phyloP scores from a whole-genome alignment of 2,797 vertebrate genomes.

The Mallotus villosus region DNA sequence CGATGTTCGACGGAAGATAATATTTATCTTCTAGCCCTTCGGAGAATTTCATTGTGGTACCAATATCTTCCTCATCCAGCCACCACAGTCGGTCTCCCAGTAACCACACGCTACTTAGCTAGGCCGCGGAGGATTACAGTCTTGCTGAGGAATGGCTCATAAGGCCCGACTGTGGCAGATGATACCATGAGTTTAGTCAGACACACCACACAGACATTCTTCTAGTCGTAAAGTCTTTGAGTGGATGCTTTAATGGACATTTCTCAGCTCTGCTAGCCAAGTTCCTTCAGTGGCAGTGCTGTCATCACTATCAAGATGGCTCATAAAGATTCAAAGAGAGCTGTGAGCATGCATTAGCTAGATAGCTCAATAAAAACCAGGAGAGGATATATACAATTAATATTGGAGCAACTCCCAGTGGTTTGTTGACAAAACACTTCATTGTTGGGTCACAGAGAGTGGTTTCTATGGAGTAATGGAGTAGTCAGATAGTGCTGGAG shows the following conservation, averaged over 20 bases:
- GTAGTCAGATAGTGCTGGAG: constrained; percentile 53
- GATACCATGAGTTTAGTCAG: constrained; percentile 11
- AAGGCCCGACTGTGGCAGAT: constrained; percentile 7
- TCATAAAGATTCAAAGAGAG: constrained; percentile 4
- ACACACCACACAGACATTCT: constrained; percentile 6
- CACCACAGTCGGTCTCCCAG: constrained; percentile 12
- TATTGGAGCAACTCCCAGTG: constrained; percentile 17
- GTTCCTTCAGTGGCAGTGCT: constrained; percentile 5
- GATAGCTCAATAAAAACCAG: constrained; percentile 6
- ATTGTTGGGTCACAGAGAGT: constrained; percentile 35
- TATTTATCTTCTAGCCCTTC: constrained; percentile 13
- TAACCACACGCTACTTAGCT: constrained; percentile 22
- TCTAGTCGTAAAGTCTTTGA: constrained; percentile 8
- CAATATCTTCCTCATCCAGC: constrained; percentile 22
- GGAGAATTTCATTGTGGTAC: constrained; percentile 12
- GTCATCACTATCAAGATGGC: not conserved
- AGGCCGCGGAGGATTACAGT: constrained; percentile 30
- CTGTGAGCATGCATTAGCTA: constrained; percentile 13
- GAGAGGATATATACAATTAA: constrained; percentile 19
- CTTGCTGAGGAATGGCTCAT: constrained; percentile 23
- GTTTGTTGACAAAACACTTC: constrained; percentile 50
- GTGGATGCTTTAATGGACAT: constrained; percentile 11
- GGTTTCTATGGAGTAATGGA: constrained; percentile 55
- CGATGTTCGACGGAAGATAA: constrained; percentile 7
- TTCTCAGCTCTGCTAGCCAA: constrained; percentile 12